phyloP scores from a whole-genome alignment of 2,888 invertebrate genomes.

The Ditylenchus weischeri region DNA sequence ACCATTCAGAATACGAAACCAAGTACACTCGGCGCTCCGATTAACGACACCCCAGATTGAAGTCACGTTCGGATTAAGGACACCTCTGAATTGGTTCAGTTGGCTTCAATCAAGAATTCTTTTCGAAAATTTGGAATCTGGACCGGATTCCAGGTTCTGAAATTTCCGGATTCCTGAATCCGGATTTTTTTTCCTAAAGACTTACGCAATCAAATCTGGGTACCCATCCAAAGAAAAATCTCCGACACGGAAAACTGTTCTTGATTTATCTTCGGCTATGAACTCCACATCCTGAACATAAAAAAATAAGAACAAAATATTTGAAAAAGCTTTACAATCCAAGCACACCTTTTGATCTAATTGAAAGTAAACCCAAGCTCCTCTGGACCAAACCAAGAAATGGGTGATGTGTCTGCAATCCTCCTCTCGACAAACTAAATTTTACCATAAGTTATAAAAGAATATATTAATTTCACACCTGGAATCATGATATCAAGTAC shows the following conservation, averaged over 20 bases:
- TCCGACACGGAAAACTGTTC: conserved; percentile 46
- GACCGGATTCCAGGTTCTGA: too few species aligned
- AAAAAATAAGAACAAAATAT: conserved; percentile 10
- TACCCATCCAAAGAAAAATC: conserved; percentile 54
- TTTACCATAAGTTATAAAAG: too few species aligned
- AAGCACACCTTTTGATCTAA: conserved; percentile 39
- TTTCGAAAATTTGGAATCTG: too few species aligned
- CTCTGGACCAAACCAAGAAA: conserved; percentile 28
- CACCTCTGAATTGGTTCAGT: too few species aligned
- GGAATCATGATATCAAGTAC: conserved; percentile 48
- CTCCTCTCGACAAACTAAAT: conserved; percentile 36
- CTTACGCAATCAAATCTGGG: conserved; percentile 47
- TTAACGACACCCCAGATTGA: too few species aligned
- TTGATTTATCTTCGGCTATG: conserved; percentile 8
- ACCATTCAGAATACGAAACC: too few species aligned
- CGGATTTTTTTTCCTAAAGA: too few species aligned
- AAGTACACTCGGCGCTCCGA: too few species aligned
- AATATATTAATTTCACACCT: conserved; percentile 12
- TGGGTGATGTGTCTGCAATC: conserved; percentile 31
- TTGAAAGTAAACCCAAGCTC: conserved; percentile 34
- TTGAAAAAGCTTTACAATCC: background rate
- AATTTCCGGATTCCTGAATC: too few species aligned
- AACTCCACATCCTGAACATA: conserved; percentile 24
- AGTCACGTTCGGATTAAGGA: too few species aligned
- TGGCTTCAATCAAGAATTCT: too few species aligned